phyloP scores from a whole-genome alignment of 2,888 invertebrate genomes.

The Drosophila seclusa region DNA sequence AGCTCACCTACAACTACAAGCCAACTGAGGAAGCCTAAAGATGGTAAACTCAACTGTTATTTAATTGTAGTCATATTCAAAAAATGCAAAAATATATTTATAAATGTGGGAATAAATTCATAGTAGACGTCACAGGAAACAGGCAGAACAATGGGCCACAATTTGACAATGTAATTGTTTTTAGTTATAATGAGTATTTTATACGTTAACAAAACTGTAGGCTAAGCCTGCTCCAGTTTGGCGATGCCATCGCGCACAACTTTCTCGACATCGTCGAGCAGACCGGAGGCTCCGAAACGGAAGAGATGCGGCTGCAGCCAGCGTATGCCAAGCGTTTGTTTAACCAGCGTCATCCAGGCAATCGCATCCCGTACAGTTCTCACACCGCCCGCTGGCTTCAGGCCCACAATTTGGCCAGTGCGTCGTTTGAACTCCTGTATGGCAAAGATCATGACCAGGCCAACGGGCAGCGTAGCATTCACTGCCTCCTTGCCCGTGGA shows the following conservation, averaged over 20 bases:
- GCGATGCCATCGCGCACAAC: conserved; percentile 73
- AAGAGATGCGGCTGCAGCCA: conserved; percentile 94
- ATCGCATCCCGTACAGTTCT: conserved; percentile 93
- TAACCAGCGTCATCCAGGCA: conserved; percentile 93
- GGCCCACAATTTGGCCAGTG: conserved; percentile 93
- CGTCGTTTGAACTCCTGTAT: conserved; percentile 91
- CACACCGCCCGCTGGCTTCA: conserved; percentile 99
- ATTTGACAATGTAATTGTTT: neutral
- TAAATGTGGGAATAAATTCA: conserved; percentile 28
- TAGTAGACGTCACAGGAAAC: conserved; percentile 13
- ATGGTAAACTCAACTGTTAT: conserved; percentile 35
- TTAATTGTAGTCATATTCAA: conserved; percentile 61
- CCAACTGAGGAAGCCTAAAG: conserved; percentile 27
- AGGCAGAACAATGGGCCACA: neutral
- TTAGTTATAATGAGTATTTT: conserved; percentile 11
- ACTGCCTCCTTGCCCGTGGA: conserved; percentile 98
- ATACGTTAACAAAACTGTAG: neutral
- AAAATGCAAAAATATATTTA: conserved; percentile 57
- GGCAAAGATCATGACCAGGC: conserved; percentile 97
- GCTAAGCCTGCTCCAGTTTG: conserved; percentile 21
- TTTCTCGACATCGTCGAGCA: conserved; percentile 92
- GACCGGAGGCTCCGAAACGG: conserved; percentile 97
- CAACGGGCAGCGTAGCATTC: conserved; percentile 96
- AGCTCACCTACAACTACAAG: conserved; percentile 55
- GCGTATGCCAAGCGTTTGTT: conserved; percentile 92